A percentile compares a stretch with the other conserved stretches of the same genome.
phyloP scores from a whole-genome alignment of 2,797 vertebrate genomes.

The Crocidura indochinensis region DNA sequence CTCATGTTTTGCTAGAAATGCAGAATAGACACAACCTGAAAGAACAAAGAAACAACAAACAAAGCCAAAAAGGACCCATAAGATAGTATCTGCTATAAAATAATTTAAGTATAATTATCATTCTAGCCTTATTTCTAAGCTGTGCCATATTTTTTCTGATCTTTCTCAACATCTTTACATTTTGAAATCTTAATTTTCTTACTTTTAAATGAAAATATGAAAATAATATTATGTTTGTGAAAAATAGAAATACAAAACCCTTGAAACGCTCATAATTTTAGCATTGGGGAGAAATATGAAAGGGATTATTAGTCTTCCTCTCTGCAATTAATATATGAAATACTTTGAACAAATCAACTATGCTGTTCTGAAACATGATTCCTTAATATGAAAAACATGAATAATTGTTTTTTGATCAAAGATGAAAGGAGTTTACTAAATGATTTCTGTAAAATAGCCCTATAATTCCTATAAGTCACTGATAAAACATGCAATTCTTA shows the following conservation, averaged over 20 bases:
- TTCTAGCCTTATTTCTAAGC: background rate
- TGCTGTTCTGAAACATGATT: background rate
- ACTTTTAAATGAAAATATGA: background rate
- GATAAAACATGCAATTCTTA: background rate
- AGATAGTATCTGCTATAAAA: background rate
- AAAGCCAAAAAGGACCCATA: background rate
- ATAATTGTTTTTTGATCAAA: background rate
- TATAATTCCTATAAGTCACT: background rate
- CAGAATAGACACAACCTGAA: conserved; percentile 10
- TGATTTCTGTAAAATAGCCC: background rate
- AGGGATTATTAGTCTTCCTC: background rate
- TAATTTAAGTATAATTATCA: background rate
- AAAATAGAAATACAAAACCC: background rate
- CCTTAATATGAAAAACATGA: background rate
- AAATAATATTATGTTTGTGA: background rate
- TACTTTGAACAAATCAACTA: background rate
- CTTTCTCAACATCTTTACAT: background rate
- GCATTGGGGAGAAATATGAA: background rate
- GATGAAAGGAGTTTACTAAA: background rate
- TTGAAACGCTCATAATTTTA: background rate
- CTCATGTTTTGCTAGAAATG: background rate
- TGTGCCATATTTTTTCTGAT: background rate
- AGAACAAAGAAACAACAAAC: background rate
- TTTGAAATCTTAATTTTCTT: background rate
- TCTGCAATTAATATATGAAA: background rate